Conservation (phyloP, 2,113 vertebrate species). For the Formicarius rufipectus region DNA sequence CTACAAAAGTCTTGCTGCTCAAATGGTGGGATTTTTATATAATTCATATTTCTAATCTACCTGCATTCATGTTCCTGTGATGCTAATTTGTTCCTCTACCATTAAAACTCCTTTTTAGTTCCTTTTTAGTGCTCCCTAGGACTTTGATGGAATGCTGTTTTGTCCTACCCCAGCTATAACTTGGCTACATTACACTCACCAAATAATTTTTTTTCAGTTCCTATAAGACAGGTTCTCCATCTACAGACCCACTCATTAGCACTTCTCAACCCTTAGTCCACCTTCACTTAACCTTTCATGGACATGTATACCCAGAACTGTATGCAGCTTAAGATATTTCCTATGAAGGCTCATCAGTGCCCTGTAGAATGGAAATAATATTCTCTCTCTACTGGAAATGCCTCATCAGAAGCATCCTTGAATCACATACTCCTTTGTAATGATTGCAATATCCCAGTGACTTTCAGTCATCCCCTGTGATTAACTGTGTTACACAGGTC, state of each 20-base stretch:
- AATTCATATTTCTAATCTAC: neutral
- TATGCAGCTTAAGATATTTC: neutral
- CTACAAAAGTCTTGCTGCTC: accelerated
- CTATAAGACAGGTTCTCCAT: neutral
- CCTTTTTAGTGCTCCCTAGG: neutral
- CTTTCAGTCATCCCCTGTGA: neutral
- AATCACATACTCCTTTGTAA: neutral
- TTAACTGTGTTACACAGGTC: neutral
- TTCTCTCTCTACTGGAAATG: neutral
- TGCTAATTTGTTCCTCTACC: neutral
- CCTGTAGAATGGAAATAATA: neutral
- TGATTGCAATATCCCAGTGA: neutral
- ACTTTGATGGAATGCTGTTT: neutral
- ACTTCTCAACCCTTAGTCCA: neutral
- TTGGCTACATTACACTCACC: neutral
- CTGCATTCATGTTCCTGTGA: neutral
- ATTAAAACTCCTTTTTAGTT: neutral
- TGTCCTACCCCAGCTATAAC: neutral
- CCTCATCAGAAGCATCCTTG: neutral
- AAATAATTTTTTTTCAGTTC: neutral
- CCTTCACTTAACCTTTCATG: neutral
- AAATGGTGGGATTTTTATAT: neutral
- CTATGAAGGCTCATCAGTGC: neutral
- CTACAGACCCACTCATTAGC: neutral
- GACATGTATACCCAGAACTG: neutral